These are phyloP conservation scores for Euphonia xanthogaster DNA, from an alignment of 2,797 vertebrate genomes.

Conservation along the genomic window DNA sequence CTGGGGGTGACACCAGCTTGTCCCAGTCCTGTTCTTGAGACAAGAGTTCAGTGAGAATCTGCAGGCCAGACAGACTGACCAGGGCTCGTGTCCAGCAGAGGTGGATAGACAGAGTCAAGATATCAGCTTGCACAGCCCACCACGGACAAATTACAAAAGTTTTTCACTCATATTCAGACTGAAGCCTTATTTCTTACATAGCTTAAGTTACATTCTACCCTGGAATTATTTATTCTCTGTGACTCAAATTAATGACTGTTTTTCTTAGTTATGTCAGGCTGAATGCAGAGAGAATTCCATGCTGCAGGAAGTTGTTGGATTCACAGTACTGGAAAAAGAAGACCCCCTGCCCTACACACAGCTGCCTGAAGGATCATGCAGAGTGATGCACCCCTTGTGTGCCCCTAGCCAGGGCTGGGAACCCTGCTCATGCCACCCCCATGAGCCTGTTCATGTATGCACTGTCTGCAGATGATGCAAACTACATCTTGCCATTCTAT, in stretches of 20 bases:
- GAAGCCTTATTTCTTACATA: neutral
- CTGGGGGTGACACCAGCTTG: neutral
- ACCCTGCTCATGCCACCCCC: neutral
- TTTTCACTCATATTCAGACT: neutral
- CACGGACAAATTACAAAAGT: neutral
- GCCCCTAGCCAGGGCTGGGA: neutral
- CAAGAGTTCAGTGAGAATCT: rapidly evolving
- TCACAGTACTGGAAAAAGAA: neutral
- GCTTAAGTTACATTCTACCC: neutral
- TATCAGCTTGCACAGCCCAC: neutral
- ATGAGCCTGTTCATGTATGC: rapidly evolving
- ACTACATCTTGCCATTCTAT: neutral
- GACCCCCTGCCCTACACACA: neutral
- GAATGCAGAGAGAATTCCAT: neutral
- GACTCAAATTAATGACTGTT: neutral
- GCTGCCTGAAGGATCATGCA: neutral
- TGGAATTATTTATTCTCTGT: neutral
- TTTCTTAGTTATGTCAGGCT: neutral
- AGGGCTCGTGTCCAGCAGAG: rapidly evolving
- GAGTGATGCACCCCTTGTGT: neutral
- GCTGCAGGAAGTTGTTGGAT: neutral
- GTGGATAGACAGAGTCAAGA: rapidly evolving
- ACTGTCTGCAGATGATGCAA: neutral
- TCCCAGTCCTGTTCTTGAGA: neutral
- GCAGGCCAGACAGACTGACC: neutral